These are phyloP conservation scores for Pecten maximus DNA, from an alignment of 2,888 invertebrate species.

Conservation along the genomic window DNA sequence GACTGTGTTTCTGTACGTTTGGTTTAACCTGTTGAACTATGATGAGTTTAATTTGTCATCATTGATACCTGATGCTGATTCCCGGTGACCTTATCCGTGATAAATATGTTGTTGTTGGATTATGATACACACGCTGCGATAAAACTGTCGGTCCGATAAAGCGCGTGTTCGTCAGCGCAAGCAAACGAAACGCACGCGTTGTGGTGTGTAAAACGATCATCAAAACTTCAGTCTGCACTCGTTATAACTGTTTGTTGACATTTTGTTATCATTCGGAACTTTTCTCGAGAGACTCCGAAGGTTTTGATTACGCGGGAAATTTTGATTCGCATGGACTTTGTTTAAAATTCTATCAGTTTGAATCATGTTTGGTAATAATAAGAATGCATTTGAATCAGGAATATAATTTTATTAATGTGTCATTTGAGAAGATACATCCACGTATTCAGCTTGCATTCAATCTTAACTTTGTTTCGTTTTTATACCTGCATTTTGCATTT, in stretches of 20 bases:
- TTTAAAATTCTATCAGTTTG: too few species aligned
- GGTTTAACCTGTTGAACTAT: too few species aligned
- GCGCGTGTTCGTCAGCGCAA: neutral
- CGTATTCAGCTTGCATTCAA: too few species aligned
- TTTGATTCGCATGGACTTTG: neutral
- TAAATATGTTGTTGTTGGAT: neutral
- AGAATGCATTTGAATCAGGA: too few species aligned
- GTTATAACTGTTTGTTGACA: neutral
- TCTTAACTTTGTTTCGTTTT: too few species aligned
- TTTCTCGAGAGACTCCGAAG: neutral
- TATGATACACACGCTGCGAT: neutral
- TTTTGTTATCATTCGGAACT: neutral
- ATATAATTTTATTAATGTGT: too few species aligned
- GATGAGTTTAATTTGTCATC: too few species aligned
- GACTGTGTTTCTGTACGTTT: too few species aligned
- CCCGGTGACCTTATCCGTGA: neutral
- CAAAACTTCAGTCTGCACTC: neutral
- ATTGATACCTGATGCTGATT: too few species aligned
- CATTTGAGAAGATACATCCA: too few species aligned
- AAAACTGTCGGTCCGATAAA: neutral
- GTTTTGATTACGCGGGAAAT: neutral
- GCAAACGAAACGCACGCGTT: neutral
- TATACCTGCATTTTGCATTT: too few species aligned
- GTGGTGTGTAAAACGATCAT: neutral
- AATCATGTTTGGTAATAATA: too few species aligned